Percentiles rank a stretch among this genome's conserved stretches.
These are phyloP conservation scores for Pithys albifrons DNA, from an alignment of 2,113 vertebrate species.

Conservation along the genomic window DNA sequence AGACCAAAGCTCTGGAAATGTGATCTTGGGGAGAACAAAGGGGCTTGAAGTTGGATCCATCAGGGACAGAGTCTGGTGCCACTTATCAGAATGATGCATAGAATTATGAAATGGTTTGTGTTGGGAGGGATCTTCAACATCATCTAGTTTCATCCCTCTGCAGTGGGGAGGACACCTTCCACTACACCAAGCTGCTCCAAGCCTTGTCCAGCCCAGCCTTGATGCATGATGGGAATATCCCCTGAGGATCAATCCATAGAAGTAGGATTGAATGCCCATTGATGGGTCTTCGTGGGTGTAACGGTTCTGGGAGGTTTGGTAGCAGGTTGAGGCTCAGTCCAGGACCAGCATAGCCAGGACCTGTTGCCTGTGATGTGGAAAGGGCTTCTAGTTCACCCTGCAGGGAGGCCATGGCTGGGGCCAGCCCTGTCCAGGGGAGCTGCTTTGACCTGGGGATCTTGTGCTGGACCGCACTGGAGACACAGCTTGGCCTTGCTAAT, in stretches of 20 bases:
- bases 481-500: background rate
- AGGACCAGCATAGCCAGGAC: background rate
- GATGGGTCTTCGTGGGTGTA: background rate
- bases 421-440: background rate
- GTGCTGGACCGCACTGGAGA: background rate
- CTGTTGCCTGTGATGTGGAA: background rate
- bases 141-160: background rate
- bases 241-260: accelerated
- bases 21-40: background rate
- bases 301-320: background rate
- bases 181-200: background rate
- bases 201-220: accelerated
- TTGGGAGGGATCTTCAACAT: background rate
- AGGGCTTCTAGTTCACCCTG: background rate
- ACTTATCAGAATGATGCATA: background rate
- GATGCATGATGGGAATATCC: background rate
- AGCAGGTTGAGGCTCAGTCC: background rate
- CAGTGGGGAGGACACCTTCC: background rate
- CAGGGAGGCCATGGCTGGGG: background rate
- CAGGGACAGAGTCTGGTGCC: background rate
- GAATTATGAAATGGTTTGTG: background rate
- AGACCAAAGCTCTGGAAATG: background rate
- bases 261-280: accelerated
- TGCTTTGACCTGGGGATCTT: background rate
- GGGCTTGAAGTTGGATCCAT: background rate